A percentile compares a stretch with the other conserved stretches of the same genome.
These are phyloP conservation scores for Mionectes macconnelli DNA, from an alignment of 2,113 vertebrate species.

Conservation along the genomic window DNA sequence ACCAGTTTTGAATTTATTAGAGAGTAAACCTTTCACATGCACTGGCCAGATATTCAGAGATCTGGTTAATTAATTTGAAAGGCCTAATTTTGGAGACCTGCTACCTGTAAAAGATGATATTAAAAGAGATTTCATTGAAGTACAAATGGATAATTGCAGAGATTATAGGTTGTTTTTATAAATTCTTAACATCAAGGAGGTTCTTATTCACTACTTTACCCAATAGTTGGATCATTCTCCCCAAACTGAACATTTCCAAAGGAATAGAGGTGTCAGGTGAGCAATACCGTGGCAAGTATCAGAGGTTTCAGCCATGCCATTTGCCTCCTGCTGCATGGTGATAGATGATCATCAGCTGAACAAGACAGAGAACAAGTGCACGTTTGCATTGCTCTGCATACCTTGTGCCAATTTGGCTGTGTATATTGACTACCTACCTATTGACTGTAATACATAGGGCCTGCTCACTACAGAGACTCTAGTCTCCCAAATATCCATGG, in stretches of 20 bases:
- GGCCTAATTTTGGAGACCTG: background rate
- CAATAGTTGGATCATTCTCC: background rate
- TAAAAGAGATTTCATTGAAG: background rate
- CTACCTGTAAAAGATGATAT: background rate
- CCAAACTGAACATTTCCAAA: background rate
- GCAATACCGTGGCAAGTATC: background rate
- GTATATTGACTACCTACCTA: background rate
- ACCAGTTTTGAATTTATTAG: background rate
- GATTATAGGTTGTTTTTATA: background rate
- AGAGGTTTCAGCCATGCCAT: background rate
- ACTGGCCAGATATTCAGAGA: background rate
- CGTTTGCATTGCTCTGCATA: background rate
- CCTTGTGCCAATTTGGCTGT: background rate
- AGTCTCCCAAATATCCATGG: background rate
- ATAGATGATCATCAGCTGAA: background rate
- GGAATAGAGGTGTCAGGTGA: background rate
- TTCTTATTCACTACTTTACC: background rate
- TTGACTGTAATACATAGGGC: background rate
- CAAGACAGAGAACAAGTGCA: background rate
- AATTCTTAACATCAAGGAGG: background rate
- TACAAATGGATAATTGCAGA: background rate
- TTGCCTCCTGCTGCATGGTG: background rate
- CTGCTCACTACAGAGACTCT: background rate
- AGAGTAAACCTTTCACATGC: background rate
- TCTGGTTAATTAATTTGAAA: background rate